These are phyloP conservation scores for Eclectus roratus DNA, from an alignment of 2,113 vertebrate genomes.

Conservation along the genomic window DNA sequence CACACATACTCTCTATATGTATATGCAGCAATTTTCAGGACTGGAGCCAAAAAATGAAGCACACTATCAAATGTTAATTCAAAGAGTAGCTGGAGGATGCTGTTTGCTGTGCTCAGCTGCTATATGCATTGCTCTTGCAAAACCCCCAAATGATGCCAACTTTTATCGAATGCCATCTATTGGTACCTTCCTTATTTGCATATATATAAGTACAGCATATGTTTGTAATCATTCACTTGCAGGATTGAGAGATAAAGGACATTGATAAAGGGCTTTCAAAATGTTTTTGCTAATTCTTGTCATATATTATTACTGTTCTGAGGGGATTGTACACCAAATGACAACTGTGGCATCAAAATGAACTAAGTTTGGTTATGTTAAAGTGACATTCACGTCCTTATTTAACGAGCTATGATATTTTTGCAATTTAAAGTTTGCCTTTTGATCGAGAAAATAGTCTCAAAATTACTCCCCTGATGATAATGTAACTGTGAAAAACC, in stretches of 20 bases:
- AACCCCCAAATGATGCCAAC: background rate
- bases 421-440: constrained; percentile 36
- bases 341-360: background rate
- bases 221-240: background rate
- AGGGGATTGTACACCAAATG: background rate
- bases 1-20: fast-evolving
- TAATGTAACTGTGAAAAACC: constrained; percentile 31
- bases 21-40: background rate
- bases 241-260: background rate
- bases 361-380: background rate
- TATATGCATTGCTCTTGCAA: background rate
- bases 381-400: constrained; percentile 8
- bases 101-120: background rate
- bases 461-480: constrained; percentile 36
- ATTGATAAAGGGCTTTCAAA: constrained; percentile 4
- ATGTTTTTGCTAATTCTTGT: background rate
- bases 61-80: background rate
- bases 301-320: background rate
- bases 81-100: background rate
- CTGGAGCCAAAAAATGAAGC: background rate
- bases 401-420: constrained; percentile 17
- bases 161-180: background rate
- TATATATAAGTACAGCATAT: background rate
- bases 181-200: background rate
- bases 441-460: constrained; percentile 46